Evolutionary conservation across 2,888 invertebrate species (phyloP).

Genomic region (Caenorhabditis sp.): DNA sequence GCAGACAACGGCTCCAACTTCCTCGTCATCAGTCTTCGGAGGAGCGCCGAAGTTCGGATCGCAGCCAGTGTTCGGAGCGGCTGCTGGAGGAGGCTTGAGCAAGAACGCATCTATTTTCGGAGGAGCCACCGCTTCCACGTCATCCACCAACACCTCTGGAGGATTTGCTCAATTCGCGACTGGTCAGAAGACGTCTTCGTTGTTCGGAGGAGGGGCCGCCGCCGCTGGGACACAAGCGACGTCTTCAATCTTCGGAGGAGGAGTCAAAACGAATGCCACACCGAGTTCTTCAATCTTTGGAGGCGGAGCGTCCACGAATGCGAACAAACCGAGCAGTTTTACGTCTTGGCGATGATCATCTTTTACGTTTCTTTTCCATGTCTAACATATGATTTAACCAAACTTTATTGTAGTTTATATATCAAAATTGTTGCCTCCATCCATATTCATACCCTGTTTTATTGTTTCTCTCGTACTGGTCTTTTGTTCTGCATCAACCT

Average conservation of each 20-base stretch:
- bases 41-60: constrained; percentile 44
- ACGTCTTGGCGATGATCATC: constrained; percentile 47
- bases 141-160: neutral
- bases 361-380: constrained; percentile 7
- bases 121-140: constrained; percentile 6
- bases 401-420: constrained; percentile 25
- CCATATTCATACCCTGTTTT: constrained; percentile 14
- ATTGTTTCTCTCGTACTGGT: constrained; percentile 22
- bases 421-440: neutral
- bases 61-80: constrained; percentile 46
- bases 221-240: constrained; percentile 7
- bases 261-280: constrained; percentile 2
- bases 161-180: constrained; percentile 51
- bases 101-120: constrained; percentile 56
- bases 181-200: constrained; percentile 25
- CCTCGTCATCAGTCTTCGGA: constrained; percentile 25
- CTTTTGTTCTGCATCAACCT: neutral
- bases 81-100: constrained; percentile 30
- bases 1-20: constrained; percentile 1
- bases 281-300: constrained; percentile 50
- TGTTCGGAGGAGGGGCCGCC: constrained; percentile 42
- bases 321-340: constrained; percentile 34
- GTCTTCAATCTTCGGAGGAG: constrained; percentile 49
- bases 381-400: constrained; percentile 29
- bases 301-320: constrained; percentile 35